Percentiles rank a stretch among this genome's conserved stretches.
Conservation (phyloP, 2,113 vertebrate species). For the Thermophis baileyi region DNA sequence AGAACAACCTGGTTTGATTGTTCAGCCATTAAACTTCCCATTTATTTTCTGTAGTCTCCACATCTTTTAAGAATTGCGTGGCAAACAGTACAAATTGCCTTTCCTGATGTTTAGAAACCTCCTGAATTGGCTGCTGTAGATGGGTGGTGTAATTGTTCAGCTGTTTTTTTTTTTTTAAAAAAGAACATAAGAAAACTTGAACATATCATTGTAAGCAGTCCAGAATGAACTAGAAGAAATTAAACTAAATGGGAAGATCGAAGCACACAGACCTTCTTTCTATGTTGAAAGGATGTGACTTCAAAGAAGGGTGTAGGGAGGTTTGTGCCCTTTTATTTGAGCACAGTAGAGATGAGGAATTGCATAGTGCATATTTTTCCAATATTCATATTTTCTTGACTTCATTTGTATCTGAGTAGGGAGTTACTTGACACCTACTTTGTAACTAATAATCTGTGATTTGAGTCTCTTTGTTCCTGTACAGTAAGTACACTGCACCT, state of each 20-base stretch:
- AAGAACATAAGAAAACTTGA: background rate
- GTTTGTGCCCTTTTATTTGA: background rate
- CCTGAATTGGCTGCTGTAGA: background rate
- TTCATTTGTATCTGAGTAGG: background rate
- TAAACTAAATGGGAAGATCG: background rate
- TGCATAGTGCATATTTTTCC: background rate
- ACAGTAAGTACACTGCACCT: background rate
- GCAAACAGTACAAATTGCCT: background rate
- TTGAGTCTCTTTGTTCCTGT: background rate
- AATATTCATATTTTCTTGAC: background rate
- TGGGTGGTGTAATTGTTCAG: background rate
- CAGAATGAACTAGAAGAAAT: background rate
- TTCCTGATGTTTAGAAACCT: background rate
- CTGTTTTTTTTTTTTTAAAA: too few relatives aligned
- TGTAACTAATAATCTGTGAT: background rate
- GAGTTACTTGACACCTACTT: background rate
- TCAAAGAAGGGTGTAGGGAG: background rate
- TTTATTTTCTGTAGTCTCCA: background rate
- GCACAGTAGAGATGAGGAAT: background rate
- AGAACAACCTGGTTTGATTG: background rate
- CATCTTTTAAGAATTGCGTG: background rate
- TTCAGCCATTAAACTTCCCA: background rate
- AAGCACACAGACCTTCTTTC: background rate
- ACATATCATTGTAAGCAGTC: background rate
- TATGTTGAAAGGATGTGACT: background rate